Conservation (phyloP, 2,113 vertebrate genomes). For the Chascanopsetta lugubris region DNA sequence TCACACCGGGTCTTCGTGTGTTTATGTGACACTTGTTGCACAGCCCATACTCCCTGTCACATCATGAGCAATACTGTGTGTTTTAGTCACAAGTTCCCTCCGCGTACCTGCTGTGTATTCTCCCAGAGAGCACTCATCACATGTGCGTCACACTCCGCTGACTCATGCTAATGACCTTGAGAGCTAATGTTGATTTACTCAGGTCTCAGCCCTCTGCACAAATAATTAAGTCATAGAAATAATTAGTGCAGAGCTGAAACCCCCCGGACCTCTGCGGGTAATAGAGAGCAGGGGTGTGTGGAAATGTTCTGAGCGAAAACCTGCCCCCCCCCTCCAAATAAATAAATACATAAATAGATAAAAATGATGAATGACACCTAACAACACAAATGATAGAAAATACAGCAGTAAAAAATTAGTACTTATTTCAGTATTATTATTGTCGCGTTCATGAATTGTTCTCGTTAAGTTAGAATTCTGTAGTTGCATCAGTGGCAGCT, state of each 20-base stretch:
- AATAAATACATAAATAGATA: too few relatives aligned
- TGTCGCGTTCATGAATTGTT: too few relatives aligned
- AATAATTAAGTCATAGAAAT: conserved; percentile 43
- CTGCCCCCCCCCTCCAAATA: too few relatives aligned
- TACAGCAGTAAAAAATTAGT: too few relatives aligned
- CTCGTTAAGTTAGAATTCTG: too few relatives aligned
- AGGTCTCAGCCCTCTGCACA: conserved; percentile 30
- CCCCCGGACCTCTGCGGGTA: not conserved
- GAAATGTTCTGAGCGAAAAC: not conserved
- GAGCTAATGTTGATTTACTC: conserved; percentile 46
- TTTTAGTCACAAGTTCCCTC: not conserved
- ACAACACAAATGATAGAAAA: too few relatives aligned
- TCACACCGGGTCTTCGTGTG: not conserved
- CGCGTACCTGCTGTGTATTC: conserved; percentile 5
- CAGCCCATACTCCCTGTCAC: not conserved
- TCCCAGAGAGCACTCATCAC: not conserved
- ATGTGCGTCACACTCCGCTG: not conserved
- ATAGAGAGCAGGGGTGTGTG: not conserved
- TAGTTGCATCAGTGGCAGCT: too few relatives aligned
- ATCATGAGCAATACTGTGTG: not conserved
- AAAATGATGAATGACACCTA: too few relatives aligned
- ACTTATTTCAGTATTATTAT: too few relatives aligned
- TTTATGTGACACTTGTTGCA: not conserved
- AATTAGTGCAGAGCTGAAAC: conserved; percentile 28
- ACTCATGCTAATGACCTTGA: conserved; percentile 33